Conservation (phyloP, 2,888 invertebrate species). For the Helleia helle region DNA sequence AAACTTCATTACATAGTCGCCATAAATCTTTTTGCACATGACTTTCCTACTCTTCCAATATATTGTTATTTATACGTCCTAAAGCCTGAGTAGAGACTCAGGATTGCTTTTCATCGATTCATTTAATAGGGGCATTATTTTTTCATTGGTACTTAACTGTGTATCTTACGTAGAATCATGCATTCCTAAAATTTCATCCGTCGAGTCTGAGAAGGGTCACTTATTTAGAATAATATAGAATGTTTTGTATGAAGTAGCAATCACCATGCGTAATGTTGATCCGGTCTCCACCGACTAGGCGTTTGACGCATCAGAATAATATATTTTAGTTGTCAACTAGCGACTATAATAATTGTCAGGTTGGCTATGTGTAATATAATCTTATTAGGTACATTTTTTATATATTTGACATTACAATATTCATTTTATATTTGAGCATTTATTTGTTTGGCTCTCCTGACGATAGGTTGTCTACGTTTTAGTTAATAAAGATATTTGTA, state of each 20-base stretch:
- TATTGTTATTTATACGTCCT: not conserved
- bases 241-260: constrained; percentile 48
- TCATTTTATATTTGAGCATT: constrained; percentile 54
- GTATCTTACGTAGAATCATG: constrained; percentile 66
- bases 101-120: constrained; percentile 3
- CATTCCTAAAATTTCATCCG: constrained; percentile 68
- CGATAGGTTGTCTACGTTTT: constrained; percentile 51
- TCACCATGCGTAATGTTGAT: not conserved
- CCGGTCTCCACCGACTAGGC: constrained; percentile 13
- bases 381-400: constrained; percentile 39
- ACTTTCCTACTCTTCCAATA: constrained; percentile 7
- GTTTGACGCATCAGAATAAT: constrained; percentile 23
- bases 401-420: constrained; percentile 53
- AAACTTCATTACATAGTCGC: constrained; percentile 45
- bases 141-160: constrained; percentile 69
- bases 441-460: constrained; percentile 57
- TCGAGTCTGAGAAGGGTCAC: constrained; percentile 57
- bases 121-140: constrained; percentile 51
- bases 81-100: constrained; percentile 2
- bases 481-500: constrained; percentile 64
- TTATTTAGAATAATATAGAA: constrained; percentile 66
- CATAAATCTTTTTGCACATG: constrained; percentile 22
- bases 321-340: constrained; percentile 32
- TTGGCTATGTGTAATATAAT: constrained; percentile 46
- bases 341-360: constrained; percentile 39